phyloP scores from a whole-genome alignment of 2,797 vertebrate species.

The Mycteria americana region DNA sequence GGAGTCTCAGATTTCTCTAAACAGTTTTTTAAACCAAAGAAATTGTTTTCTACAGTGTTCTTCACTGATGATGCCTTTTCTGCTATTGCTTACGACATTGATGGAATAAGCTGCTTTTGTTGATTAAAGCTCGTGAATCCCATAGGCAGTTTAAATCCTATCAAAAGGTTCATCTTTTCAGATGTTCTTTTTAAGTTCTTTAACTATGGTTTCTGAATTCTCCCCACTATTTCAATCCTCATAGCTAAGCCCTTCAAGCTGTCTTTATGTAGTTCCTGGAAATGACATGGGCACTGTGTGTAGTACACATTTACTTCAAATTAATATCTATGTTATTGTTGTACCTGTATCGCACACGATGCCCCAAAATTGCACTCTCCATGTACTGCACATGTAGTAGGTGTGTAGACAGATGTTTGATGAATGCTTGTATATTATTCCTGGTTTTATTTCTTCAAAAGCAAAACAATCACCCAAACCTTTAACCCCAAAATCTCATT shows the following conservation, averaged over 20 bases:
- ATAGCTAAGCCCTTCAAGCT: not conserved
- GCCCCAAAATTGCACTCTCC: not conserved
- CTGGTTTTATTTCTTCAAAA: not conserved
- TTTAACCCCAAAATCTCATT: slow-evolving; percentile 1
- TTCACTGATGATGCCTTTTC: slow-evolving; percentile 32
- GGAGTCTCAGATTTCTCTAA: slow-evolving; percentile 20
- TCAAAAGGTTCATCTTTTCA: slow-evolving; percentile 69
- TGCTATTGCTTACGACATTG: slow-evolving; percentile 31
- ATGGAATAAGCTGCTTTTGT: slow-evolving; percentile 70
- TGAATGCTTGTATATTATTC: not conserved
- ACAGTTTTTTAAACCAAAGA: slow-evolving; percentile 36
- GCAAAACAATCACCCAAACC: not conserved
- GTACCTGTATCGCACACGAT: fast-evolving
- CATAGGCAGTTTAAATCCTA: slow-evolving; percentile 66
- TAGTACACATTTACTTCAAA: not conserved
- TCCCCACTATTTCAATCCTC: not conserved
- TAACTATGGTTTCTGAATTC: slow-evolving; percentile 13
- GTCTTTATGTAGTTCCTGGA: not conserved
- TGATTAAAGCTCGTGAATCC: slow-evolving; percentile 69
- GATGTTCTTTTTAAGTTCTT: slow-evolving; percentile 67
- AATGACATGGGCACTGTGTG: not conserved
- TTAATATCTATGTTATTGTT: not conserved
- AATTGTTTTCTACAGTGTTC: slow-evolving; percentile 44
- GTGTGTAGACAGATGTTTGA: not conserved
- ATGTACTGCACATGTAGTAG: not conserved